Base-by-base conservation (phyloP, 2,888 invertebrate genomes). In the Aphrophora alni region DNA sequence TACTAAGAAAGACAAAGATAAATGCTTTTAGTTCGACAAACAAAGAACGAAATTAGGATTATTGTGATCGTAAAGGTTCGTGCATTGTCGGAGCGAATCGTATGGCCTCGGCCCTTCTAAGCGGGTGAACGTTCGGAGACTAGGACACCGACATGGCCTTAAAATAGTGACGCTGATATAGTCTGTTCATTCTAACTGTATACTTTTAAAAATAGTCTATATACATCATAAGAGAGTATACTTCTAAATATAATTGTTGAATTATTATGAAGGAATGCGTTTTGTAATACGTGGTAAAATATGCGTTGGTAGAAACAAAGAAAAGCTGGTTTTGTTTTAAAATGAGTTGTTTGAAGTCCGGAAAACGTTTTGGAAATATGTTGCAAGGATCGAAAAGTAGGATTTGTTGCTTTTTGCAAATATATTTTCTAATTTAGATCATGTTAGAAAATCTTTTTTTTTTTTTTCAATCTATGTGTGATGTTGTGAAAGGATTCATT, bases 61-160 rank as follows among this genome's bases (percentile, higher is more conserved):
- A 59, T 59, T 73, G 71, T 7, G 73, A 44, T 73, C 72, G 78
- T 72, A 14, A n/a, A 33, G 21, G 10, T 38, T 59, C 78, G 78
- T 24, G 25, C 3, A 17, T 10, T 27, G 26, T 77, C 77, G 77
- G 77, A 24, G 33, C 8, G 10, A 14, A 17, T 77, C 77, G 77
- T 25, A 26, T 78, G 78, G 70, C 78, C 78, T 78, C 78, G 78
- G 78, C 78, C 78, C 78, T 73, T 78, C 78, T 4, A 38, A n/a
- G 25, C 78, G 73, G 78, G 78, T 78, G 72, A 78, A 73, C 73
- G 78, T 73, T 78, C 78, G 72, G 59, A 38, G 78, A 78, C 78
- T 78, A 73, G 78, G 78, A 28, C 78, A 78, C 51, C 59, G 59
- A 59, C 73, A 73, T 78, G 78, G 78, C 78, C 78, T 78, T 73